Base-by-base conservation (phyloP, 2,888 invertebrate genomes). In the Drosophila peninsularis region DNA sequence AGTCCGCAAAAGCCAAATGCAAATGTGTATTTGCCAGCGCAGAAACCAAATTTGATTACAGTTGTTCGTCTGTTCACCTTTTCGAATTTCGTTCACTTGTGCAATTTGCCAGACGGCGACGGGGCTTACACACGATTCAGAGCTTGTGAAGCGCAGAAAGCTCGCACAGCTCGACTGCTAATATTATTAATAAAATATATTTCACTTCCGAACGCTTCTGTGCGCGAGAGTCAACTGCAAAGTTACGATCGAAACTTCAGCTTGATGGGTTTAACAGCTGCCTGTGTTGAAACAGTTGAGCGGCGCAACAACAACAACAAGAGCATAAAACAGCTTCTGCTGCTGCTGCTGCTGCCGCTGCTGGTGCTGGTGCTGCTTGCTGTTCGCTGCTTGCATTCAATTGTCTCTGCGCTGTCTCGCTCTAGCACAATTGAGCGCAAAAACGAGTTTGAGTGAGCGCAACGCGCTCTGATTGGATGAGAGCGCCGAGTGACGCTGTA, bases 181-280 rank as follows among this genome's bases (percentile, higher is more conserved):
- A 92, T 91, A 91, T 91, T 91, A 92, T 92, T 92, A 92, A 92
- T 91, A 92, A 92, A 91, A 91, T 92, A 92, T 92, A 91, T 91
- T 91, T 88, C 92, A 92, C 92, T 92, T 92, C 92, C 92, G 92
- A 92, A 92, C 92, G 92, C 92, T 92, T 92, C 92, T 91, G 92
- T 92, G 91, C 92, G 91, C 92, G 90, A 92, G 91, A 91, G 92
- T 91, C 91, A 92, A 92, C 92, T 92, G 92, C 91, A 92, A 91
- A 91, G 91, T 91, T 92, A 91, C 92, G 91, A 92, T 92, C 92
- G 90, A 90, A 91, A 91, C 91, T 92, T 91, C 91, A 91, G 91
- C 92, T 91, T 91, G 90, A 91, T 90, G 90, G 91, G 86, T 90
- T 84, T 79, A 79, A 90, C 83, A 85, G 91, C 91, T 91, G 91